A percentile compares a stretch with the other conserved stretches of the same genome.
These are phyloP conservation scores for Brachyrhaphis roseni DNA, from an alignment of 2,797 vertebrate genomes.

Conservation along the genomic window DNA sequence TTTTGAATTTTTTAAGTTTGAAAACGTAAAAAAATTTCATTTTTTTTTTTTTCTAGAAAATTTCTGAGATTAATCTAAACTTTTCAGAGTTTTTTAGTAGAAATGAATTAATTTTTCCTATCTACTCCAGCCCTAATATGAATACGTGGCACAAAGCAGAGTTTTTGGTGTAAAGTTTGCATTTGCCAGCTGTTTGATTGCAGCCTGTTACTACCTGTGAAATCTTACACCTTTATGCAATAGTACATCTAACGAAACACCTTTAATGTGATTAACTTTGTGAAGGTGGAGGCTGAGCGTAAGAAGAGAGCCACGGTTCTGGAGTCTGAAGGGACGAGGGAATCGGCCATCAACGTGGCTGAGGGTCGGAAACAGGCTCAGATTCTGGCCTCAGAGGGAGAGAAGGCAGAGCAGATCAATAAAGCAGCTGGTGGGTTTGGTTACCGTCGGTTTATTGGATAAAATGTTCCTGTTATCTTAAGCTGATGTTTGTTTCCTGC, in stretches of 20 bases:
- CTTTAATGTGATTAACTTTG: background rate
- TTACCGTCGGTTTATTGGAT: background rate
- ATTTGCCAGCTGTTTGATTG: too few species aligned
- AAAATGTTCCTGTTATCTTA: background rate
- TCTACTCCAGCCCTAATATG: too few species aligned
- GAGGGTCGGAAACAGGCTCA: constrained; percentile 94
- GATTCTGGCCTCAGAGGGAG: constrained; percentile 94
- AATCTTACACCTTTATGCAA: too few species aligned
- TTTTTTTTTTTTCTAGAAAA: too few species aligned
- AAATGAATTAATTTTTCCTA: too few species aligned
- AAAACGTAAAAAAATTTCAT: too few species aligned
- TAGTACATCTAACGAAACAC: background rate
- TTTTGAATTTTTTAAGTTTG: too few species aligned
- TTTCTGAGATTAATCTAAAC: too few species aligned
- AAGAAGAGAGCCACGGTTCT: constrained; percentile 93
- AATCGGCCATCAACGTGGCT: constrained; percentile 92
- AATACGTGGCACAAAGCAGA: too few species aligned
- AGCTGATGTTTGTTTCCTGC: constrained; percentile 4
- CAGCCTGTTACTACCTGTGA: too few species aligned
- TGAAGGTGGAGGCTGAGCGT: constrained; percentile 94
- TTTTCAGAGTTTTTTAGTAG: too few species aligned
- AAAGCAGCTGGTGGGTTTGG: constrained; percentile 85
- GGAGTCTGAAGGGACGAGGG: constrained; percentile 94
- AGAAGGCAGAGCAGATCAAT: constrained; percentile 93
- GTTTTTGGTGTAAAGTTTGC: too few species aligned